A percentile compares a stretch with the other conserved stretches of the same genome.
phyloP scores from a whole-genome alignment of 1,140 invertebrate genomes.

The Harlomillsia oculata region DNA sequence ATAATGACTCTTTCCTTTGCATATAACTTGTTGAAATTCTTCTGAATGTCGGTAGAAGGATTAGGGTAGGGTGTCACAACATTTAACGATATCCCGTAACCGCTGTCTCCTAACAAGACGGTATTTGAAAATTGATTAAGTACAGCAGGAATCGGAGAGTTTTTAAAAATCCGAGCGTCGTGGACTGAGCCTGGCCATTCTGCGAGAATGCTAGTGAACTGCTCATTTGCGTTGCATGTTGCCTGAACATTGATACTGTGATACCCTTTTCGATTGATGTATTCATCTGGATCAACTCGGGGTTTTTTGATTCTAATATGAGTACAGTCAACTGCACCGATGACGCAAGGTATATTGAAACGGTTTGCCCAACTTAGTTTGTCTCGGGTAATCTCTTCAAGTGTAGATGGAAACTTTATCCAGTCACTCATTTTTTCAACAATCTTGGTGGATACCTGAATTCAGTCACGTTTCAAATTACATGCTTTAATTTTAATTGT shows the following conservation, averaged over 20 bases:
- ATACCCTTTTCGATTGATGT: slow-evolving; percentile 33
- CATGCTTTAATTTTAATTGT: not conserved
- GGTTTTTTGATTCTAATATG: slow-evolving; percentile 33
- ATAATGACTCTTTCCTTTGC: not conserved
- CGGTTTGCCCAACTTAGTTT: not conserved
- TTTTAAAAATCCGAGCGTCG: slow-evolving; percentile 22
- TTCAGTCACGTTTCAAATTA: not conserved
- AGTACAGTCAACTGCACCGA: slow-evolving; percentile 36
- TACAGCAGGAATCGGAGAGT: not conserved
- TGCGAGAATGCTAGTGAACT: slow-evolving; percentile 30
- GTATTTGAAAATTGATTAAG: not conserved
- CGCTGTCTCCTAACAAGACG: slow-evolving; percentile 13
- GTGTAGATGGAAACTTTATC: slow-evolving; percentile 7
- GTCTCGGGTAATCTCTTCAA: not conserved
- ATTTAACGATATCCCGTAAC: slow-evolving; percentile 15
- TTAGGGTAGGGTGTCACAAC: slow-evolving; percentile 28
- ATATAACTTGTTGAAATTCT: slow-evolving; percentile 26
- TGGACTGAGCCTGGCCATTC: slow-evolving; percentile 35
- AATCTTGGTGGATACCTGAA: slow-evolving; percentile 16
- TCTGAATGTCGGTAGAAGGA: slow-evolving; percentile 23
- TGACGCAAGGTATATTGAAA: slow-evolving; percentile 11
- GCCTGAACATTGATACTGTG: slow-evolving; percentile 35
- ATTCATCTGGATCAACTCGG: slow-evolving; percentile 36
- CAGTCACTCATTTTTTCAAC: slow-evolving; percentile 23
- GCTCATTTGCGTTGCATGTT: slow-evolving; percentile 24